A percentile compares a stretch with the other conserved stretches of the same genome.
Conservation (phyloP, 2,797 vertebrate genomes). For the Tragopan temminckii region DNA sequence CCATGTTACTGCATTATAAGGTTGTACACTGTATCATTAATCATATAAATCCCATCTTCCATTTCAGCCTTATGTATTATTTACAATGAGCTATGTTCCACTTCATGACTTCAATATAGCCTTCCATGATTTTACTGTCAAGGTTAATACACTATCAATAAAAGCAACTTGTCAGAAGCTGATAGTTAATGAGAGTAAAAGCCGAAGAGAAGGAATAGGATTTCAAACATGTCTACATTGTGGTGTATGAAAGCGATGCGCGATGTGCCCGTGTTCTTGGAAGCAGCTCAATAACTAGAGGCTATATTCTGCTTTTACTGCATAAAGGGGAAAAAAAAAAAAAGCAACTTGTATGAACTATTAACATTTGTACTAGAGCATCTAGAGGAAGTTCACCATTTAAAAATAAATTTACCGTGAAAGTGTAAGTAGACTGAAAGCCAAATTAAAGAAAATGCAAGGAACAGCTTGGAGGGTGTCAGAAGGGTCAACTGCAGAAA, state of each 20-base stretch:
- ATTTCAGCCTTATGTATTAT: conserved; percentile 75
- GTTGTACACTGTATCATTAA: conserved; percentile 58
- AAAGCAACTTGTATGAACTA: not conserved
- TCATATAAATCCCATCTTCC: conserved; percentile 70
- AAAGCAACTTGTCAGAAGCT: conserved; percentile 76
- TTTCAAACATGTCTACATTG: conserved; percentile 67
- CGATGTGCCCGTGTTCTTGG: not conserved
- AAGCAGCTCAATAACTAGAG: not conserved
- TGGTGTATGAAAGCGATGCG: not conserved
- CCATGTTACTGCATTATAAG: conserved; percentile 43
- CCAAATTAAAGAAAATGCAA: not conserved
- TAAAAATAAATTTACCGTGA: conserved; percentile 3
- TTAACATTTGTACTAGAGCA: not conserved
- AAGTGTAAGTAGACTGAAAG: not conserved
- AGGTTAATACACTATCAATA: conserved; percentile 81
- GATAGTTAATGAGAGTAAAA: conserved; percentile 80
- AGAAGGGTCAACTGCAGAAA: not conserved
- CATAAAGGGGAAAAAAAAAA: not conserved
- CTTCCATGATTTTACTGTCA: conserved; percentile 80
- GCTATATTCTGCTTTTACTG: not conserved
- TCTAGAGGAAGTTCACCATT: not conserved
- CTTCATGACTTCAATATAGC: conserved; percentile 74
- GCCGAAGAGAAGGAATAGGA: conserved; percentile 63
- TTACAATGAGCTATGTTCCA: conserved; percentile 78
- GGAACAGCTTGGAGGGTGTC: not conserved